Conservation (phyloP, 23 tunicate genomes). For the Trididemnum miniatum region DNA sequence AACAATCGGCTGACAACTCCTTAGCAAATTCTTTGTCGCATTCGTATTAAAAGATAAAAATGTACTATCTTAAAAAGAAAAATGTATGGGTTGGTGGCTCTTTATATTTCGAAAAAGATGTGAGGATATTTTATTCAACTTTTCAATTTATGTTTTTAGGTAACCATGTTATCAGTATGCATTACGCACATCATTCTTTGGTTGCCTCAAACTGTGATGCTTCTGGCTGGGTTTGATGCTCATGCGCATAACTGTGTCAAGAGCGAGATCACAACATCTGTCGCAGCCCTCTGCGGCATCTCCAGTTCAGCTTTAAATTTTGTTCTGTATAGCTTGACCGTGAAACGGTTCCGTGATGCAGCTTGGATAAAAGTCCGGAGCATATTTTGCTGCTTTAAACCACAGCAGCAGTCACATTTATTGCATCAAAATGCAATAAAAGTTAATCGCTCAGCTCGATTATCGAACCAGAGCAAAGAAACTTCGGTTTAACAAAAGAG, state of each 20-base stretch:
- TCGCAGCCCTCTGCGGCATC: slow-evolving; percentile 58
- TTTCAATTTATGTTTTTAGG: slow-evolving; percentile 44
- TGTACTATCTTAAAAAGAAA: too few relatives aligned
- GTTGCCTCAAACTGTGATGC: slow-evolving; percentile 55
- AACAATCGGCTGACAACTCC: too few relatives aligned
- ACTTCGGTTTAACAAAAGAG: too few relatives aligned
- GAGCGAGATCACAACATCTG: slow-evolving; percentile 18
- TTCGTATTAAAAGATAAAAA: too few relatives aligned
- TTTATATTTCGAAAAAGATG: too few relatives aligned
- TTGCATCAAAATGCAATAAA: too few relatives aligned
- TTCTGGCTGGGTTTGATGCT: slow-evolving; percentile 52
- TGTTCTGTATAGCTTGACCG: slow-evolving; percentile 79
- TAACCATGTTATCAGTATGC: slow-evolving; percentile 71
- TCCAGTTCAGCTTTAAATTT: slow-evolving; percentile 69
- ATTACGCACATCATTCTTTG: slow-evolving; percentile 56
- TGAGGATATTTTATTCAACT: too few relatives aligned
- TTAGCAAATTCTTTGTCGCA: too few relatives aligned
- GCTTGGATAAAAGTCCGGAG: slow-evolving; percentile 2
- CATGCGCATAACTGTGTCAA: slow-evolving; percentile 50
- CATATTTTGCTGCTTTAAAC: neutral
- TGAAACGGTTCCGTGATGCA: slow-evolving; percentile 44
- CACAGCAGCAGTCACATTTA: too few relatives aligned
- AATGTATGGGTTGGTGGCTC: too few relatives aligned
- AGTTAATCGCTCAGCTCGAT: too few relatives aligned
- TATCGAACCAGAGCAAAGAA: too few relatives aligned